Evolutionary conservation across 2,888 invertebrate genomes (phyloP), one percentile per base, ranked within the genome.

Genomic region (Eupithecia tripunctaria): DNA sequence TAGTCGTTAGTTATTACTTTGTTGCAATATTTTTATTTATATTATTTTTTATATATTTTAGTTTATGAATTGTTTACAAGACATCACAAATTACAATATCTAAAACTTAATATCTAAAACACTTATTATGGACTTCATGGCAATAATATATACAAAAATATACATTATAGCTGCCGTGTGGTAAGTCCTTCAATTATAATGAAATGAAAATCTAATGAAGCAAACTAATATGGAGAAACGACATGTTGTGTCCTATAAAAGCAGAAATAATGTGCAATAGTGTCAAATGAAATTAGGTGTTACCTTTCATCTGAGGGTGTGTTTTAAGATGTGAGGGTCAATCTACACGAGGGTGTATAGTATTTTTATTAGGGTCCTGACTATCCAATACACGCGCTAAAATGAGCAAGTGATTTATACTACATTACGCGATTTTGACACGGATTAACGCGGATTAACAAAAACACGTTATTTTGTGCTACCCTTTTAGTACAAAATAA

Each of bases 161-260:
- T n/a, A n/a, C n/a, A n/a, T n/a, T n/a, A n/a, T n/a, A n/a, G n/a
- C n/a, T n/a, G n/a, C n/a, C n/a, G n/a, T n/a, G n/a, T n/a, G n/a
- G n/a, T n/a, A n/a, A n/a, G n/a, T n/a, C n/a, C n/a, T n/a, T n/a
- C n/a, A 60, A 18, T 18, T 60, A 60, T 27, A 29, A 29, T 60
- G 59, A 60, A 60, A 60, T 60, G 27, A 60, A 60, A 29, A 60
- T 60, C 18, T 29, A 29, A 60, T 60, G 60, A 60, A 60, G 60
- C 60, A 29, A 29, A 60, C 60, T 60, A 60, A 60, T 56, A 60
- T 15, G 60, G 18, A 29, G 56, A 60, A 60, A 29, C 8, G 29
- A 60, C 29, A 27, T 59, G n/a, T 60, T 59, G n/a, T 60, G 29
- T 60, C 6, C 27, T 15, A 29, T 10, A 60, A 59, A 59, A 27